A percentile compares a stretch with the other conserved stretches of the same genome.
phyloP scores from a whole-genome alignment of 2,113 vertebrate genomes.

The Hylia prasina region DNA sequence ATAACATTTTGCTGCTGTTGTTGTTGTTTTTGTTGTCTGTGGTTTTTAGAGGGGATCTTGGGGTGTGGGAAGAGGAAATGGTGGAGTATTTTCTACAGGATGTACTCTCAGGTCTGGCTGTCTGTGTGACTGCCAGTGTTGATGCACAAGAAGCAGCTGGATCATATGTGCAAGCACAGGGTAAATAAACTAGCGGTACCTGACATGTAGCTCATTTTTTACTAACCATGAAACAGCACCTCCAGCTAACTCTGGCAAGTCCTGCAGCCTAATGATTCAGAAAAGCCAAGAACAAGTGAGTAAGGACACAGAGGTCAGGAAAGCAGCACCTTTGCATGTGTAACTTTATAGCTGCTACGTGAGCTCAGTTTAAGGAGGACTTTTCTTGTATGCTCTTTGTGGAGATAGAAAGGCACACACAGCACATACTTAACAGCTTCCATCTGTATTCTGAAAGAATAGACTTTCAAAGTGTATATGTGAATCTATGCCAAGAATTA shows the following conservation, averaged over 20 bases:
- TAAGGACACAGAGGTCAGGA: neutral
- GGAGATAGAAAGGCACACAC: neutral
- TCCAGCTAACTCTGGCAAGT: neutral
- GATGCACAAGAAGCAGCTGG: neutral
- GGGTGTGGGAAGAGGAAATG: neutral
- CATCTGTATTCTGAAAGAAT: constrained; percentile 42
- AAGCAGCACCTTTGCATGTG: neutral
- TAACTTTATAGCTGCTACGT: neutral
- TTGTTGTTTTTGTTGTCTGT: neutral
- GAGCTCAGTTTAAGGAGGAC: neutral
- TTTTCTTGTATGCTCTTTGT: neutral
- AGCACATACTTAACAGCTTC: constrained; percentile 46
- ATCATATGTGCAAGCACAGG: neutral
- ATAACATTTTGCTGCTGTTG: neutral
- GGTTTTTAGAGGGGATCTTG: fast-evolving
- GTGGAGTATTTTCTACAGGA: neutral
- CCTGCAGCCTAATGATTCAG: neutral
- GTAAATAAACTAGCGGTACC: neutral
- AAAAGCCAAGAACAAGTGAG: neutral
- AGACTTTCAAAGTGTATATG: constrained; percentile 35
- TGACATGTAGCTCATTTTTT: neutral
- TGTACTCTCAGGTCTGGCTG: neutral
- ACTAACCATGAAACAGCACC: neutral
- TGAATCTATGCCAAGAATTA: constrained; percentile 48
- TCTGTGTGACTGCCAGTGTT: neutral